Evolutionary conservation across 2,113 vertebrate genomes (phyloP).

Genomic region (Synchiropus splendidus): DNA sequence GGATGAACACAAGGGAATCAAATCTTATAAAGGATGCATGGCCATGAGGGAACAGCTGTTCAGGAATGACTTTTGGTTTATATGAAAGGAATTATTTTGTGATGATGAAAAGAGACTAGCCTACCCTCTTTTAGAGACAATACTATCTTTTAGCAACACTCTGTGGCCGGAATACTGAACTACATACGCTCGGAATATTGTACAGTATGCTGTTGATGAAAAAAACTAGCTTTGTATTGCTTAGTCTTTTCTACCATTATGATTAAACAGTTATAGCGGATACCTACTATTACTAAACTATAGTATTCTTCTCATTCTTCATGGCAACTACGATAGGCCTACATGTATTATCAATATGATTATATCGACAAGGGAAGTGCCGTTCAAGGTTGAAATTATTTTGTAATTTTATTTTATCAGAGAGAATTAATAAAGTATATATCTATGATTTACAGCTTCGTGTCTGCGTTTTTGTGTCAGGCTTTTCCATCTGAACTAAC

Average conservation of each 20-base stretch:
- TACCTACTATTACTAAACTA: conserved; percentile 68
- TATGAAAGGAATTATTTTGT: conserved; percentile 43
- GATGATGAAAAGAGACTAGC: conserved; percentile 52
- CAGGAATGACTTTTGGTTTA: conserved; percentile 31
- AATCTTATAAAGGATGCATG: conserved; percentile 59
- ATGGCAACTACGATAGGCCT: conserved; percentile 58
- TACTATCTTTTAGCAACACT: conserved; percentile 67
- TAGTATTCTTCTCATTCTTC: conserved; percentile 72
- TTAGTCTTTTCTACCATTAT: conserved; percentile 71
- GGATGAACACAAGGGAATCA: conserved; percentile 46
- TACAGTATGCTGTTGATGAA: conserved; percentile 69
- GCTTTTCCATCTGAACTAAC: too few relatives aligned
- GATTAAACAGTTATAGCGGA: conserved; percentile 70
- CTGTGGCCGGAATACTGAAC: conserved; percentile 71
- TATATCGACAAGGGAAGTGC: conserved; percentile 65
- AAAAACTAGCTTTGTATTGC: conserved; percentile 73
- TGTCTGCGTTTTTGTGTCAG: conserved; percentile 19
- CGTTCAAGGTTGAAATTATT: conserved; percentile 76
- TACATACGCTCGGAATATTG: conserved; percentile 68
- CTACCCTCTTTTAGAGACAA: conserved; percentile 49
- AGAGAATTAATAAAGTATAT: conserved; percentile 80
- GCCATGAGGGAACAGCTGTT: conserved; percentile 59
- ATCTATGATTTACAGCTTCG: conserved; percentile 64
- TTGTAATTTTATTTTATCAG: conserved; percentile 81
- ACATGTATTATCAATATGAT: conserved; percentile 65